Evolutionary conservation across 2,113 vertebrate species (phyloP).

Genomic region (Tupaia chinensis): DNA sequence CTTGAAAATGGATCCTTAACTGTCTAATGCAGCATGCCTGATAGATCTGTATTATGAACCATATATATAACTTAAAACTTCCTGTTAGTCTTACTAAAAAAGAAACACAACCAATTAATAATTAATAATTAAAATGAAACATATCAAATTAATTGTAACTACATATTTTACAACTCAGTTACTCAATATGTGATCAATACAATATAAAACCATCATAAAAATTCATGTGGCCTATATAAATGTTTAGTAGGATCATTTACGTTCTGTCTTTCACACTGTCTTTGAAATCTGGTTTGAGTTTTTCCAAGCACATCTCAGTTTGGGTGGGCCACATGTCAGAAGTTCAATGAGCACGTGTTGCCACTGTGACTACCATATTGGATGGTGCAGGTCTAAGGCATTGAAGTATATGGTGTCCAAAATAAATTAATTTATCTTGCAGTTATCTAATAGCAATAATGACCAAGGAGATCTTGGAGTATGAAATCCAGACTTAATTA

Average conservation of each 20-base stretch:
- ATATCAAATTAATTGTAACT: background rate
- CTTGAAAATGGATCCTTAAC: background rate
- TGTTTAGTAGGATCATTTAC: background rate
- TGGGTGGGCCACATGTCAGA: background rate
- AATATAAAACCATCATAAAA: background rate
- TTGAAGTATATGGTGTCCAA: background rate
- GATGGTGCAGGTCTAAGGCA: background rate
- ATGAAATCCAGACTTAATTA: background rate
- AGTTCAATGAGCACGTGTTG: background rate
- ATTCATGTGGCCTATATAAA: background rate
- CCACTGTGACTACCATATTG: background rate
- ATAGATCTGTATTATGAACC: background rate
- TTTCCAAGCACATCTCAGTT: background rate
- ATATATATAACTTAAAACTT: background rate
- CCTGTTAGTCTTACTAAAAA: background rate
- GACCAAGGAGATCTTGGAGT: background rate
- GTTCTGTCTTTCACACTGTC: background rate
- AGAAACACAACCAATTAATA: background rate
- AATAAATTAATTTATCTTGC: background rate
- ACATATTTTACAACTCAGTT: slow-evolving; percentile 5
- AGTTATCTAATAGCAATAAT: background rate
- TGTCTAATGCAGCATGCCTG: background rate
- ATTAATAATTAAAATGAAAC: background rate
- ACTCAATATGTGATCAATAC: background rate
- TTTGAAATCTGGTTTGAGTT: background rate